Percentiles rank a stretch among this genome's conserved stretches.
phyloP scores from a whole-genome alignment of 1,140 invertebrate genomes.

The Pseudomyrmex cubaensis region DNA sequence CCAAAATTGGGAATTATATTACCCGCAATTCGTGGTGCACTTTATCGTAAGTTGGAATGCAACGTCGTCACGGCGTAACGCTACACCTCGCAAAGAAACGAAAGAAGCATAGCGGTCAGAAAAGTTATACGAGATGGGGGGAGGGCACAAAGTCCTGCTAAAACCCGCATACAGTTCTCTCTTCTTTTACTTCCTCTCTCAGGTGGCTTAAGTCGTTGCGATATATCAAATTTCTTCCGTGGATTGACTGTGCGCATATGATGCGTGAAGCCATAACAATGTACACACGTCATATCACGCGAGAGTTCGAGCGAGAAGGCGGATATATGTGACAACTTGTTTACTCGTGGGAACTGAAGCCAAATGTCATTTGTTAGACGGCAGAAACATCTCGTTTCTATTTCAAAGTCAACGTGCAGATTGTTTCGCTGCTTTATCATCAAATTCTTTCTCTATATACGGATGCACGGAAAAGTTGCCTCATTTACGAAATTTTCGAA shows the following conservation, averaged over 20 bases:
- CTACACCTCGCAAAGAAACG: background rate
- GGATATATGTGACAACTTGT: slow-evolving; percentile 27
- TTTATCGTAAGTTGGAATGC: background rate
- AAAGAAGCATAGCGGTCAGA: slow-evolving; percentile 13
- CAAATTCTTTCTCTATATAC: background rate
- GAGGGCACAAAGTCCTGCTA: too few species aligned
- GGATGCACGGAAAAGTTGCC: too few species aligned
- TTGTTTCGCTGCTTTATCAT: slow-evolving; percentile 64
- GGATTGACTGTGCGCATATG: slow-evolving; percentile 61
- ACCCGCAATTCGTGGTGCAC: too few species aligned
- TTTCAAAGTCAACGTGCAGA: slow-evolving; percentile 66
- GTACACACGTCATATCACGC: slow-evolving; percentile 22
- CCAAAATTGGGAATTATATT: background rate
- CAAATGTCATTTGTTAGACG: slow-evolving; percentile 21
- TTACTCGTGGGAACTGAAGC: slow-evolving; percentile 55
- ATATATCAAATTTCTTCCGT: slow-evolving; percentile 67
- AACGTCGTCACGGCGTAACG: slow-evolving; percentile 8
- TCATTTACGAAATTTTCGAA: too few species aligned
- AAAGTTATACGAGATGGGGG: background rate
- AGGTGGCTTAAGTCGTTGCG: background rate
- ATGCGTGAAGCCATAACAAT: slow-evolving; percentile 71
- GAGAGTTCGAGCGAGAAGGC: background rate
- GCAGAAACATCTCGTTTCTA: slow-evolving; percentile 59
- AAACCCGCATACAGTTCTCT: too few species aligned
- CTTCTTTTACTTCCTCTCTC: background rate